Conservation (phyloP, 2,888 invertebrate genomes). For the Ennomos fuscantarius region DNA sequence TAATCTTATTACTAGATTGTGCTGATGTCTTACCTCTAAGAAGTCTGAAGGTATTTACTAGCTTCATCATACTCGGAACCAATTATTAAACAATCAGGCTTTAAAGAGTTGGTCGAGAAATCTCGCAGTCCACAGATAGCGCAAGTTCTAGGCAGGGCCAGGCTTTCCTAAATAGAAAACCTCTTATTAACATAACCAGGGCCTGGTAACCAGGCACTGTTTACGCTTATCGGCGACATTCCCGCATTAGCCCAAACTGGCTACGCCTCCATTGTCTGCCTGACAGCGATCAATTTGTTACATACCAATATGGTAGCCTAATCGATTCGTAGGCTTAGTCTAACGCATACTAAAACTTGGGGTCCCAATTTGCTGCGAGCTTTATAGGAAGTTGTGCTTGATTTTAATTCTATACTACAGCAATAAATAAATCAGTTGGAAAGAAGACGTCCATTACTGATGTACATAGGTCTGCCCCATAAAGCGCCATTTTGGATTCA, state of each 20-base stretch:
- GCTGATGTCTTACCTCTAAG: no score
- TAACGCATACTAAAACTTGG: conserved; percentile 19
- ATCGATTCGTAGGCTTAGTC: conserved; percentile 20
- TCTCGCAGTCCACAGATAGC: conserved; percentile 12
- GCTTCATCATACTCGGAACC: no score
- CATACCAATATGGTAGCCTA: conserved; percentile 34
- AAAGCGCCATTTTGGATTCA: no score
- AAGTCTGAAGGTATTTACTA: no score
- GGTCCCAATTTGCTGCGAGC: conserved; percentile 6
- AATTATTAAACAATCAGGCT: no score
- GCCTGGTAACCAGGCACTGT: conserved; percentile 8
- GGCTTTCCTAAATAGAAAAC: conserved; percentile 23
- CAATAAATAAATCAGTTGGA: no score
- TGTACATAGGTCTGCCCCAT: no score
- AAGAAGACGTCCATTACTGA: no score
- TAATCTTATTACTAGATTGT: no score
- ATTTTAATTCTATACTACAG: no score
- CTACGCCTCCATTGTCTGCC: conserved; percentile 35
- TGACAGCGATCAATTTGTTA: conserved; percentile 43
- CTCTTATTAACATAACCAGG: conserved; percentile 35
- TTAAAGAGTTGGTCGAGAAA: conserved; percentile 15
- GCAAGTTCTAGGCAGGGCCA: conserved; percentile 11
- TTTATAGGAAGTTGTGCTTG: background rate
- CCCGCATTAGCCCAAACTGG: conserved; percentile 27
- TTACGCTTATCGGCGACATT: conserved; percentile 34